Evolutionary conservation across 2,113 vertebrate species (phyloP).

Genomic region (Raja brachyura): DNA sequence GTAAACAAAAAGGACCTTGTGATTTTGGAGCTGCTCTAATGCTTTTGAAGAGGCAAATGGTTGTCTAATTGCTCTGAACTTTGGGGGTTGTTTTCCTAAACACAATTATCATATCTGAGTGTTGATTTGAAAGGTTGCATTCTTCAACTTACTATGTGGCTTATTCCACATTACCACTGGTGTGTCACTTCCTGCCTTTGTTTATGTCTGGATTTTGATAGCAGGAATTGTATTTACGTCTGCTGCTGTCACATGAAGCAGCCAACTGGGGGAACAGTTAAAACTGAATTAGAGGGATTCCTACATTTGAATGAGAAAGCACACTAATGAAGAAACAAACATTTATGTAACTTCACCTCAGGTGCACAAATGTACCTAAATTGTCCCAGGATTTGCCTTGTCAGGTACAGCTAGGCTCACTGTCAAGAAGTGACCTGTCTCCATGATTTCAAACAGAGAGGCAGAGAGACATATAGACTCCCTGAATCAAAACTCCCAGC

Average conservation of each 20-base stretch:
- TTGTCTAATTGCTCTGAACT: neutral
- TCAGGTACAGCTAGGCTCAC: neutral
- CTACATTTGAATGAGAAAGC: neutral
- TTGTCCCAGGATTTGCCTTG: neutral
- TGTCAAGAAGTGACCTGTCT: neutral
- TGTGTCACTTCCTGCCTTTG: neutral
- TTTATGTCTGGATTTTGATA: neutral
- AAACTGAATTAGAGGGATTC: neutral
- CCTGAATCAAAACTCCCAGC: neutral
- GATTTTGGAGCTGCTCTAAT: neutral
- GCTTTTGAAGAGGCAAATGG: neutral
- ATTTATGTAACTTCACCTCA: neutral
- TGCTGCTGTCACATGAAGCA: neutral
- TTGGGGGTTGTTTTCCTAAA: neutral
- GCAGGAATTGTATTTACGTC: neutral
- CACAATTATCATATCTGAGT: neutral
- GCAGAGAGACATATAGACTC: neutral
- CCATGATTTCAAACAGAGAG: neutral
- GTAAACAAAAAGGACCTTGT: neutral
- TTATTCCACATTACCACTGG: neutral
- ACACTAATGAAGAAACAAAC: neutral
- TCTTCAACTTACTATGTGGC: neutral
- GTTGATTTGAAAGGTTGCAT: neutral
- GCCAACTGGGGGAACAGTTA: neutral
- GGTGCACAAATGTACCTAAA: neutral